Percentiles rank a stretch among this genome's conserved stretches.
These are phyloP conservation scores for Plodia interpunctella DNA, from an alignment of 1,140 invertebrate genomes.

Conservation along the genomic window DNA sequence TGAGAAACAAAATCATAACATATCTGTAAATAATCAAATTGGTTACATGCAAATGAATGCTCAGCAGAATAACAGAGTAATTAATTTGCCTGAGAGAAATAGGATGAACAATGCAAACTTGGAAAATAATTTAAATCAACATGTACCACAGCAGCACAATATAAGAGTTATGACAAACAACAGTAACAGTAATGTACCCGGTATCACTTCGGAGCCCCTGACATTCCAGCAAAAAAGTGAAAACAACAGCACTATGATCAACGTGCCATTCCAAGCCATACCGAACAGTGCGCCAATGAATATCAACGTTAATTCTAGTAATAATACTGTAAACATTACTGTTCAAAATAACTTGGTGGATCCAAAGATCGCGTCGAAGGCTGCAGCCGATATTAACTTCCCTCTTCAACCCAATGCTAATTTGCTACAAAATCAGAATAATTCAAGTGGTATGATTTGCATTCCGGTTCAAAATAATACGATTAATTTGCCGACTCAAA, in stretches of 20 bases:
- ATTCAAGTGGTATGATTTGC: conserved; percentile 58
- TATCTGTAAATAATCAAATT: conserved; percentile 68
- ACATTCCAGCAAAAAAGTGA: conserved; percentile 63
- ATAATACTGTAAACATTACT: conserved; percentile 70
- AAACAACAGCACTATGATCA: conserved; percentile 62
- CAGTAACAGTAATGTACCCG: conserved; percentile 46
- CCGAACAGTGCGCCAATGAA: conserved; percentile 73
- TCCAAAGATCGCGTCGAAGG: conserved; percentile 69
- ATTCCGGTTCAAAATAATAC: conserved; percentile 64
- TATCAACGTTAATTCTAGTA: conserved; percentile 71
- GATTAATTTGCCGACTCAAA: conserved; percentile 71
- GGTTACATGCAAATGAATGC: conserved; percentile 73
- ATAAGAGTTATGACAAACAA: conserved; percentile 69
- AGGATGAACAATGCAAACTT: conserved; percentile 54
- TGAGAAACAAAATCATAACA: conserved; percentile 64
- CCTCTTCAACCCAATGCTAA: conserved; percentile 58
- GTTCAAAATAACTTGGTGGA: conserved; percentile 72
- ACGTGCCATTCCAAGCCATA: conserved; percentile 70
- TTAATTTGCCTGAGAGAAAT: conserved; percentile 68
- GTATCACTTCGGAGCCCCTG: conserved; percentile 49
- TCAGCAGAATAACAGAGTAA: conserved; percentile 66
- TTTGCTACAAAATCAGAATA: conserved; percentile 59
- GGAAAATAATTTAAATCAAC: conserved; percentile 58
- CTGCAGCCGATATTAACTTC: conserved; percentile 61
- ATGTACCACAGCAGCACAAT: conserved; percentile 67